Percentiles rank a stretch among this genome's conserved stretches.
phyloP scores from a whole-genome alignment of 2,797 vertebrate species.

The Neosalanx taihuensis region DNA sequence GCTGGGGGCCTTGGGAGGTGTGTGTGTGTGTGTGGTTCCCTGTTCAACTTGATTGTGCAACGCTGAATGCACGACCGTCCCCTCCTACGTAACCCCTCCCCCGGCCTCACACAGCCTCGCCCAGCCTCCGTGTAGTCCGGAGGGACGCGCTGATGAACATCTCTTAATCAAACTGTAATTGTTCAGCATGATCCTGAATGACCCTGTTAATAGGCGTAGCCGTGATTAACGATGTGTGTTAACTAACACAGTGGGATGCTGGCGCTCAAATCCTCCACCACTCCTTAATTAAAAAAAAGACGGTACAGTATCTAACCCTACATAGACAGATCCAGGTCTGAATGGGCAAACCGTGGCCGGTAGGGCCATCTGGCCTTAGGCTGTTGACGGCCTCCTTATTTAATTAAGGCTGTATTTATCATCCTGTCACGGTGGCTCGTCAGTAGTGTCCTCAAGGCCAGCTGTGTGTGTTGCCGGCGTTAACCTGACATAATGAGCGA shows the following conservation, averaged over 20 bases:
- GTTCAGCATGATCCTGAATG: slow-evolving; percentile 74
- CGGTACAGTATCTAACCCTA: slow-evolving; percentile 27
- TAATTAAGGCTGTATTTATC: not conserved
- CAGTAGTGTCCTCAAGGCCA: slow-evolving; percentile 37
- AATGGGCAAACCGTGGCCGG: too few relatives aligned
- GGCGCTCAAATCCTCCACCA: slow-evolving; percentile 63
- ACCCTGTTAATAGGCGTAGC: slow-evolving; percentile 70
- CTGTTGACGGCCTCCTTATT: not conserved
- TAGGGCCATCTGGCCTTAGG: not conserved
- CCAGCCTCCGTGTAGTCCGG: not conserved
- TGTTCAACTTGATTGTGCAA: not conserved
- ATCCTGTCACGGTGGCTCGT: too few relatives aligned
- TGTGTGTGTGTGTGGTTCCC: not conserved
- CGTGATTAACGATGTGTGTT: slow-evolving; percentile 78
- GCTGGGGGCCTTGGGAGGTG: not conserved
- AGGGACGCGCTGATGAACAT: slow-evolving; percentile 61
- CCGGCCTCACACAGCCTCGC: too few relatives aligned
- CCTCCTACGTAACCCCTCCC: not conserved
- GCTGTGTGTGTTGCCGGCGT: slow-evolving; percentile 47
- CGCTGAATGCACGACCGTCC: not conserved
- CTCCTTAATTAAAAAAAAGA: slow-evolving; percentile 67
- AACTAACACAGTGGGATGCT: slow-evolving; percentile 67
- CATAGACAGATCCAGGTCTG: slow-evolving; percentile 7
- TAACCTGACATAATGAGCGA: not conserved
- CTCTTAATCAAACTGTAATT: slow-evolving; percentile 81